These are phyloP conservation scores for Miltochrista miniata DNA, from an alignment of 2,888 invertebrate genomes.

Conservation along the genomic window DNA sequence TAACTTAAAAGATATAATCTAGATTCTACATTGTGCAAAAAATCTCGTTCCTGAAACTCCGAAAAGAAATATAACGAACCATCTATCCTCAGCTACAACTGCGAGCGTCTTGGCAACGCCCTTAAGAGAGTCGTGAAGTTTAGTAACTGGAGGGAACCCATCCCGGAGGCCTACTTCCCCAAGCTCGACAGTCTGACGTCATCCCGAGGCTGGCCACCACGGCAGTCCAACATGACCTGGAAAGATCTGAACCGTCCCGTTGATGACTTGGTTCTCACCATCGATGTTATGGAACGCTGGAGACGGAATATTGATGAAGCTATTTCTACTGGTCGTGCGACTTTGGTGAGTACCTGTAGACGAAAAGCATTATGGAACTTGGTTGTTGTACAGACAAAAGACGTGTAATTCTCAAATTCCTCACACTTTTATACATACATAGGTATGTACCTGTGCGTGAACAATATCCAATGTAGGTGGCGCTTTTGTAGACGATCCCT, in stretches of 20 bases:
- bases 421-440: too few relatives aligned
- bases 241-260: slow-evolving; percentile 86
- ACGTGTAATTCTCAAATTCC: too few relatives aligned
- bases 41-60: too few relatives aligned
- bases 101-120: slow-evolving; percentile 89
- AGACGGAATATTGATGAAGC: slow-evolving; percentile 89
- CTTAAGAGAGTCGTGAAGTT: slow-evolving; percentile 86
- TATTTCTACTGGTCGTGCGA: slow-evolving; percentile 87
- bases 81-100: slow-evolving; percentile 84
- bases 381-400: background rate
- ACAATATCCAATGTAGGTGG: too few relatives aligned
- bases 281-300: slow-evolving; percentile 89
- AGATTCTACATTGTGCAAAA: too few relatives aligned
- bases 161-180: slow-evolving; percentile 91
- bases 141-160: slow-evolving; percentile 87
- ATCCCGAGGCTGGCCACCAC: slow-evolving; percentile 89
- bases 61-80: too few relatives aligned
- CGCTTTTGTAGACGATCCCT: too few relatives aligned
- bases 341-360: slow-evolving; percentile 75
- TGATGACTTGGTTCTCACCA: slow-evolving; percentile 83
- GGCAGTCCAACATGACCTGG: slow-evolving; percentile 84
- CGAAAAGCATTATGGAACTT: background rate
- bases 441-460: too few relatives aligned
- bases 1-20: too few relatives aligned
- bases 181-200: slow-evolving; percentile 89